A percentile compares a stretch with the other conserved stretches of the same genome.
Evolutionary conservation across 2,113 vertebrate species (phyloP).

Genomic region (Oryzias woworae): DNA sequence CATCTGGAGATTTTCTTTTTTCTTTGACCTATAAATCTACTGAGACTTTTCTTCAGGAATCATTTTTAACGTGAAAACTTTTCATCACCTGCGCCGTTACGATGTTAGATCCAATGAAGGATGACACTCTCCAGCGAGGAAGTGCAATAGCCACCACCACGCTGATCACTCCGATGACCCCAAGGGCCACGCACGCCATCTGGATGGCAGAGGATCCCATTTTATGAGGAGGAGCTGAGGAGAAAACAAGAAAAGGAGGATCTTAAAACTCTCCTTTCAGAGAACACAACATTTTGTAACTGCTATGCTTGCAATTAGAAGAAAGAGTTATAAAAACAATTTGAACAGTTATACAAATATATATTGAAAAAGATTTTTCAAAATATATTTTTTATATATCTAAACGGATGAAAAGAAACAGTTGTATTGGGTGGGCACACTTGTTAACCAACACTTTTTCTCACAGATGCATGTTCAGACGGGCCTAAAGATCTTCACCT

Average conservation of each 20-base stretch:
- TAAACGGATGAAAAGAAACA: no score
- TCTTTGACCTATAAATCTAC: not conserved
- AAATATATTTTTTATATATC: no score
- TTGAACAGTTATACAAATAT: no score
- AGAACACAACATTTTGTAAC: not conserved
- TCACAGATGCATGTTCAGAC: no score
- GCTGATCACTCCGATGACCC: slow-evolving; percentile 74
- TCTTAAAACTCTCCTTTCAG: no score
- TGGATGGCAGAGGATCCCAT: slow-evolving; percentile 76
- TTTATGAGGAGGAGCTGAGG: slow-evolving; percentile 27
- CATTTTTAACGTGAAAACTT: not conserved
- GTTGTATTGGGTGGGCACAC: no score
- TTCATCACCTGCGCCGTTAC: slow-evolving; percentile 76
- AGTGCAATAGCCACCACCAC: slow-evolving; percentile 70
- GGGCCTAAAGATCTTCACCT: no score
- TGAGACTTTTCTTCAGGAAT: not conserved
- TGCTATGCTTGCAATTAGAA: not conserved
- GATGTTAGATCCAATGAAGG: slow-evolving; percentile 74
- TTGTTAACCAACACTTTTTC: no score
- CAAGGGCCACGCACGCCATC: slow-evolving; percentile 71
- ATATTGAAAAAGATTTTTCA: no score
- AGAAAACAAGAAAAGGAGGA: not conserved
- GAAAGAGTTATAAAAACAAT: not conserved
- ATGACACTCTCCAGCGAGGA: slow-evolving; percentile 75
- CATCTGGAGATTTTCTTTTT: not conserved